These are phyloP conservation scores for Busseola fusca DNA, from an alignment of 2,888 invertebrate genomes.

Conservation along the genomic window DNA sequence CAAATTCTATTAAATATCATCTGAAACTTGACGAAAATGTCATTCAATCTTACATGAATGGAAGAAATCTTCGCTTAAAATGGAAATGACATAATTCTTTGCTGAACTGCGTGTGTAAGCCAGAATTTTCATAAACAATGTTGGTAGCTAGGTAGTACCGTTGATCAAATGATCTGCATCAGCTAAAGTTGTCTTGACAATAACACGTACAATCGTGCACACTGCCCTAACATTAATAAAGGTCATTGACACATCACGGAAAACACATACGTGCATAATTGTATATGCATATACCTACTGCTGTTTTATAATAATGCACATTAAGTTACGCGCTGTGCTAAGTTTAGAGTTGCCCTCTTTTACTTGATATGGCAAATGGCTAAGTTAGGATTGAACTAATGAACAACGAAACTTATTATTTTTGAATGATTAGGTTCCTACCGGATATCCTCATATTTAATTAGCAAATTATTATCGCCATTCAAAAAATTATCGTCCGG, in stretches of 20 bases:
- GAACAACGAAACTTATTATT: not conserved
- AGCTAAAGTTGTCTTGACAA: slow-evolving; percentile 52
- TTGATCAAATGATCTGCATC: slow-evolving; percentile 32
- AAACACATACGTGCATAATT: slow-evolving; percentile 61
- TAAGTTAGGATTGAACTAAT: not conserved
- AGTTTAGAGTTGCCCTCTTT: slow-evolving; percentile 39
- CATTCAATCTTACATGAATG: slow-evolving; percentile 50
- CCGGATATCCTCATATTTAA: slow-evolving; percentile 21
- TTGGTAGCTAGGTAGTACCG: slow-evolving; percentile 6
- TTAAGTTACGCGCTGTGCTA: slow-evolving; percentile 30
- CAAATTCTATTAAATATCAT: slow-evolving; percentile 57
- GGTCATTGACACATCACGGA: slow-evolving; percentile 77
- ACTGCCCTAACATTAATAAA: slow-evolving; percentile 68
- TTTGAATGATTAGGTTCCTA: not conserved
- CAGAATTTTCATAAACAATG: slow-evolving; percentile 26
- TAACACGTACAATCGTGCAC: slow-evolving; percentile 45
- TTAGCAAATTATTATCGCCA: slow-evolving; percentile 17
- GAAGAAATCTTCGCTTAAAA: slow-evolving; percentile 25
- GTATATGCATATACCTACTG: slow-evolving; percentile 30
- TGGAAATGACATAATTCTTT: slow-evolving; percentile 51
- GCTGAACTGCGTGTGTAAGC: slow-evolving; percentile 9
- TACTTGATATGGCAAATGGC: not conserved
- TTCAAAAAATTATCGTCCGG: slow-evolving; percentile 32
- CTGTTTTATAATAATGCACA: slow-evolving; percentile 31
- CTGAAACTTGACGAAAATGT: slow-evolving; percentile 54